Evolutionary conservation across 1,140 invertebrate genomes (phyloP), one percentile per base, ranked within the genome.

Genomic region (Zelostemma sp.): DNA sequence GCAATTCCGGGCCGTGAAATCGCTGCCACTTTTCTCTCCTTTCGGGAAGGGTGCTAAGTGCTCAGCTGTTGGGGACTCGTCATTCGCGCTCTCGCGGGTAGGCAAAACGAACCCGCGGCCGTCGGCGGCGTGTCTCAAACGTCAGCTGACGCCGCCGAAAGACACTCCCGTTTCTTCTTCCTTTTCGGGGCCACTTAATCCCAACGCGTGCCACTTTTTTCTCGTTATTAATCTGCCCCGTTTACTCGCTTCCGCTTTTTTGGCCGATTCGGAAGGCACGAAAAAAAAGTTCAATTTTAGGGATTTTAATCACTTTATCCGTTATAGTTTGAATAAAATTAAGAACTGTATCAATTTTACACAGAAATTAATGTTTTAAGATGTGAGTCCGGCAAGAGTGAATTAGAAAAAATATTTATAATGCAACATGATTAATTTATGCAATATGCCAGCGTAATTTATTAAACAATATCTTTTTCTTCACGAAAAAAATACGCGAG

Each of bases 31-130:
- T 53, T 54, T 58, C 47, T 53, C 31, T 14, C 28, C 11, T 16
- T 28, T 45, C 40, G 21, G 35, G 35, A 50, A 58, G 38, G 21
- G 63, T 18, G 28, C 71, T 76, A 75, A 77, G 75, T 79, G 79
- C 58, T 82, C 82, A 83, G 81, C 81, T 83, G 82, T 82, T 78
- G 64, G 61, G 61, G 45, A 69, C 76, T 75, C 71, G 71, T 80
- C 77, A 77, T 57, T 43, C 56, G 49, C 33, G 57, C 54, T 43
- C 64, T 60, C 45, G 66, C 49, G 59, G 21, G 8, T 25, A 25
- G 5, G 11, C 6, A 6, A 35, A 25, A 8, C 3, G 21, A 25
- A 8, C 21, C 33, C 25, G 25, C 25, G 25, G 8, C 43, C 43
- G 43, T 46, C 17, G 43, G 19, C 53, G 19, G 49, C 35, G 21